phyloP scores from a whole-genome alignment of 1,140 invertebrate genomes.

The Drosophila aff. region DNA sequence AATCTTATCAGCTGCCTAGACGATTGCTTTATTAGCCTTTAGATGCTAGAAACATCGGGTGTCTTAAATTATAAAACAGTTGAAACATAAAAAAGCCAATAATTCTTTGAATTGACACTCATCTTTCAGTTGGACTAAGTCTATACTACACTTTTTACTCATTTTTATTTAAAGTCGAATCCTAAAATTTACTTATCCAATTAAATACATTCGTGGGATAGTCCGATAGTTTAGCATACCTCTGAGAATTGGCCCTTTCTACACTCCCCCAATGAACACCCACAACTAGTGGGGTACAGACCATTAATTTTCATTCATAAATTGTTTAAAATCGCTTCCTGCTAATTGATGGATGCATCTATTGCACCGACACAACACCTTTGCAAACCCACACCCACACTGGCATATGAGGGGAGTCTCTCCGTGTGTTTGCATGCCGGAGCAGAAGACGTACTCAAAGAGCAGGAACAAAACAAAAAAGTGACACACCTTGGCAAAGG shows the following conservation, averaged over 20 bases:
- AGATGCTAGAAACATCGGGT: not conserved
- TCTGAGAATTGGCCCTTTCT: not conserved
- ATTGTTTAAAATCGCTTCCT: conserved; percentile 65
- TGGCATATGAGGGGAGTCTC: not conserved
- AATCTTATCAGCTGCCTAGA: too few relatives aligned
- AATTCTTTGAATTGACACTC: not conserved
- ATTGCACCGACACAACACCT: conserved; percentile 11
- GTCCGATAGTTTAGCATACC: not conserved
- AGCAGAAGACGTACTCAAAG: conserved; percentile 51
- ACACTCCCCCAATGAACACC: not conserved
- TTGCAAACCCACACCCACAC: too few relatives aligned
- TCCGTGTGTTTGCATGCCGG: conserved; percentile 11
- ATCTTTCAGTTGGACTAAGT: not conserved
- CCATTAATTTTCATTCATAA: conserved; percentile 72
- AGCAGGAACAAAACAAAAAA: conserved; percentile 80
- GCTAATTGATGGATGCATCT: conserved; percentile 54
- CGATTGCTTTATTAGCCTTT: not conserved
- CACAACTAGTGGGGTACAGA: conserved; percentile 13
- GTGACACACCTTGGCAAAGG: conserved; percentile 75
- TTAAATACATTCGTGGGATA: not conserved
- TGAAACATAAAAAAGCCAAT: too few relatives aligned
- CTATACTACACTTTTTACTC: too few relatives aligned
- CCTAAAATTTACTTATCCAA: not conserved
- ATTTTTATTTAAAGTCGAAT: not conserved
- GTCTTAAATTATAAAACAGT: not conserved